Conservation (phyloP, 2,797 vertebrate genomes). For the Eulemur rubriventer region DNA sequence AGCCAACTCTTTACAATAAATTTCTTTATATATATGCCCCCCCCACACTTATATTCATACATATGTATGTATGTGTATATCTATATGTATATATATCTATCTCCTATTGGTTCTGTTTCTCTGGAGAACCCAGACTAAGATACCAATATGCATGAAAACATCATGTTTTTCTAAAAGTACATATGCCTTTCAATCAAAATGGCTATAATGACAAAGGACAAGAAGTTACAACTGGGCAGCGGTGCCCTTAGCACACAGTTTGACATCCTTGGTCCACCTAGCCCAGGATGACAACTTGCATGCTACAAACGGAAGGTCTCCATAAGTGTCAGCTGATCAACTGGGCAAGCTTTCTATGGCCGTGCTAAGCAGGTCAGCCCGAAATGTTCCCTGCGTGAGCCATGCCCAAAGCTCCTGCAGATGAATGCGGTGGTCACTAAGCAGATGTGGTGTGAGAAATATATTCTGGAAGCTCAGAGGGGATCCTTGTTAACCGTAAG, state of each 20-base stretch:
- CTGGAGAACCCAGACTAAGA: not conserved
- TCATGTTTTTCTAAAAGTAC: not conserved
- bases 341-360: not conserved
- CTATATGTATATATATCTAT: not conserved
- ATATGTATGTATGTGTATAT: not conserved
- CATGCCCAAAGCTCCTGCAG: not conserved
- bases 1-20: not conserved
- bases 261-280: not conserved
- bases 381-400: not conserved
- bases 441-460: not conserved
- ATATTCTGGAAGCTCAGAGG: not conserved
- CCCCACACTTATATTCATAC: no score
- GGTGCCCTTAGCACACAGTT: not conserved
- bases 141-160: not conserved
- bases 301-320: not conserved
- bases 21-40: not conserved
- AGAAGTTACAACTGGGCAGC: not conserved
- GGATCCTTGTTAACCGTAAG: not conserved
- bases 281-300: not conserved
- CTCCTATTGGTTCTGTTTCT: not conserved
- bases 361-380: not conserved
- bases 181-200: not conserved
- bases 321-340: not conserved
- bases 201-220: not conserved
- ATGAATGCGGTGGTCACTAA: not conserved